Evolutionary conservation across 2,888 invertebrate genomes (phyloP), one percentile per base, ranked within the genome.

Genomic region (Leptopilina drosophilae): DNA sequence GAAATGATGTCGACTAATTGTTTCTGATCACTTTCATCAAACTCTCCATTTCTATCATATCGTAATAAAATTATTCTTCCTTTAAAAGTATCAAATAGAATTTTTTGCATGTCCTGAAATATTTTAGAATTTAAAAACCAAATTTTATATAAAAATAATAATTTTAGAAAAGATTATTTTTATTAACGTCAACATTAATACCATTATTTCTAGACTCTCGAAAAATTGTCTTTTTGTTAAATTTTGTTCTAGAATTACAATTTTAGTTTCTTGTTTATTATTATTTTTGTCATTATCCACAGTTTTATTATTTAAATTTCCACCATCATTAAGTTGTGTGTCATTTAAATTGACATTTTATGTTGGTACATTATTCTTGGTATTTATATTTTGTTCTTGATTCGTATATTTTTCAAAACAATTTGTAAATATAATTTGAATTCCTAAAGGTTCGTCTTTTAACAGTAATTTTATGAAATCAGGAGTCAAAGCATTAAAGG

Each of bases 31-130:
- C 11, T 33, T 4, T 64, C 64, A 33, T 6, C 40, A 5, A 64
- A 4, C 12, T 64, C 11, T 26, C 12, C 11, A 12, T 33, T 11
- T 12, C 40, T 64, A 11, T 64, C 64, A 14, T 64, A 64, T 0
- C 3, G 11, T 4, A 11, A 3, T 11, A 64, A 26, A 33, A 64
- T 11, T 33, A 64, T 33, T 33, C 14, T 20, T 4, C 64, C 64
- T 64, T 64, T 64, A 12, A 64, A 64, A 64, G 33, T 64, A 33
- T 33, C 64, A 33, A 26, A 64, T 11, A 64, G 33, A 33, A 64
- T 15, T 8, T 12, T 6, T 11, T 64, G 14, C 6, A 64, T 11
- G 14, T 64, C 64, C 64, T 64, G 40, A 26, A 53, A 9, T 12
- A 53, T 5, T 53, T 53, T 3, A 53, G 5, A 12, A 12, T 53